Evolutionary conservation across 2,888 invertebrate genomes (phyloP).

Genomic region (Limnephilus auricula): DNA sequence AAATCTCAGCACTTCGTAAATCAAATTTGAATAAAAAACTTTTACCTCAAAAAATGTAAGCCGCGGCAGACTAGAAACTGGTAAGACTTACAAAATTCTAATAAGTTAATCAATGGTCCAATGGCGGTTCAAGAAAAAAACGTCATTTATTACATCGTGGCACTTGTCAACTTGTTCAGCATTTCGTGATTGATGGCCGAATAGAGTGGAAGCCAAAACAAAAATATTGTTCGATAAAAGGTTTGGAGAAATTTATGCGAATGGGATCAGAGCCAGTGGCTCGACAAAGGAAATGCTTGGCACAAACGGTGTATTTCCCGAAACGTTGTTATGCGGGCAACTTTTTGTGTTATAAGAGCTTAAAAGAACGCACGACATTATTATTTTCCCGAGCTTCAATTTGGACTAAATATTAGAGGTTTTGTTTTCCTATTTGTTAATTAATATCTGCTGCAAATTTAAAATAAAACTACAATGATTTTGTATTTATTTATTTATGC

Average conservation of each 20-base stretch:
- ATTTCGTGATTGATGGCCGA: slow-evolving; percentile 24
- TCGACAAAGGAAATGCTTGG: not conserved
- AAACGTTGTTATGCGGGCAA: not conserved
- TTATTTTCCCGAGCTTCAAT: not conserved
- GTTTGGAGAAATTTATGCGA: slow-evolving; percentile 2
- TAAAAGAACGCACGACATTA: not conserved
- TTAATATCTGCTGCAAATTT: no score
- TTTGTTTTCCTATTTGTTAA: not conserved
- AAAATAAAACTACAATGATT: no score
- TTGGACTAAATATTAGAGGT: not conserved
- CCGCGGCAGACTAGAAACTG: no score
- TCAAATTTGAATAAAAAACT: no score
- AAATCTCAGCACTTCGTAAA: not conserved
- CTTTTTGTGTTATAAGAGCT: not conserved
- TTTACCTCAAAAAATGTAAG: no score
- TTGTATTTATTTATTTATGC: no score
- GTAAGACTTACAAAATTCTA: no score
- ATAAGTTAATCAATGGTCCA: not conserved
- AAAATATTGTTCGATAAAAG: slow-evolving; percentile 34
- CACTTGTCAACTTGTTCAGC: slow-evolving; percentile 30
- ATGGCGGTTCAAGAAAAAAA: slow-evolving; percentile 4
- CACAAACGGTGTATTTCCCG: not conserved
- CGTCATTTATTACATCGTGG: not conserved
- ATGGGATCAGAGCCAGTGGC: slow-evolving; percentile 14
- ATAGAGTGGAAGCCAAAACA: slow-evolving; percentile 19